phyloP scores from a whole-genome alignment of 2,113 vertebrate genomes.

The Toxotes jaculatrix region DNA sequence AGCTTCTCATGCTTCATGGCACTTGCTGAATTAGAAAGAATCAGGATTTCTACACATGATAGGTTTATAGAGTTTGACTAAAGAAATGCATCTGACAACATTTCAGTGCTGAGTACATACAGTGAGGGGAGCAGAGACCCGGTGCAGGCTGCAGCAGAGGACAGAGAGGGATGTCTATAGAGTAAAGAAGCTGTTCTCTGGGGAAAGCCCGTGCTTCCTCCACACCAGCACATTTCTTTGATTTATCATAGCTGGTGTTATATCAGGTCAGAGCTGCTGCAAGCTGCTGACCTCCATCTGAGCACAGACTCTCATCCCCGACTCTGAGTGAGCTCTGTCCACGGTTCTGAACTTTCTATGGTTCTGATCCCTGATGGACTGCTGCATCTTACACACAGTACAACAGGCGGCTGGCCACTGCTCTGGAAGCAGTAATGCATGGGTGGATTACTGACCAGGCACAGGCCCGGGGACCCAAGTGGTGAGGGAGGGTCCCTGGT shows the following conservation, averaged over 20 bases:
- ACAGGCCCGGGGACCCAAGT: background rate
- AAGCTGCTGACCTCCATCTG: slow-evolving; percentile 36
- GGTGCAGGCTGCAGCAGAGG: slow-evolving; percentile 34
- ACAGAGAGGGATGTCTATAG: slow-evolving; percentile 14
- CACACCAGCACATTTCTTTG: slow-evolving; percentile 43
- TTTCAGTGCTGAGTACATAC: background rate
- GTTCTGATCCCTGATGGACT: background rate
- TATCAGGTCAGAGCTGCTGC: slow-evolving; percentile 37
- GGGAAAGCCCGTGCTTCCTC: slow-evolving; percentile 39
- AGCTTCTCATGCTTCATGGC: background rate
- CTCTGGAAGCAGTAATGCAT: background rate
- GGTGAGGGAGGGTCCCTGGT: background rate
- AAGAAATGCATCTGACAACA: too few relatives aligned
- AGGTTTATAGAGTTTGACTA: background rate
- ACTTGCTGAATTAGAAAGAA: background rate
- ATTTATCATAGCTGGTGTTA: slow-evolving; percentile 52
- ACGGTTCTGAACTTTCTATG: slow-evolving; percentile 73
- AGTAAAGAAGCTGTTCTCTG: slow-evolving; percentile 20
- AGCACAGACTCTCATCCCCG: background rate
- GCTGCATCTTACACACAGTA: background rate
- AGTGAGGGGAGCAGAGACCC: background rate
- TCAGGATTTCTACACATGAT: background rate
- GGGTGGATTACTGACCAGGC: background rate
- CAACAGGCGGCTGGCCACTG: background rate
- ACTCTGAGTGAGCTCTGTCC: slow-evolving; percentile 70